A percentile compares a stretch with the other conserved stretches of the same genome.
Conservation (phyloP, 2,113 vertebrate species). For the Microcebus ravelobensis region DNA sequence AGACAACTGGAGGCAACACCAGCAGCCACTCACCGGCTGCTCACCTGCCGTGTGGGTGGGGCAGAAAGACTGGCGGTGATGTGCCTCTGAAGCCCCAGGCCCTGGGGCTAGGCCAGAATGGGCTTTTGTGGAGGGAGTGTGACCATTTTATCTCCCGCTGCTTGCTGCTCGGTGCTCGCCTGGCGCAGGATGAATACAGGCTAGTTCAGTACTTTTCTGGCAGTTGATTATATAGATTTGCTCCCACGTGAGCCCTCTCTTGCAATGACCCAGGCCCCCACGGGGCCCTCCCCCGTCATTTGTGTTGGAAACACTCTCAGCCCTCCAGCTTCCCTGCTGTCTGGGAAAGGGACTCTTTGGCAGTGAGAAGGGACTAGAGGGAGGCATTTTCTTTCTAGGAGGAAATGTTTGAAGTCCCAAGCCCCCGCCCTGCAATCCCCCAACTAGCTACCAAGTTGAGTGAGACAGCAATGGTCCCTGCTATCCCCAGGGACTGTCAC, state of each 20-base stretch:
- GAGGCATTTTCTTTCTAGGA: constrained; percentile 13
- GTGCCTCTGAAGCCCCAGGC: not conserved
- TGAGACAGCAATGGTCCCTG: not conserved
- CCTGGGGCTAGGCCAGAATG: constrained; percentile 4
- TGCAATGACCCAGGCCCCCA: not conserved
- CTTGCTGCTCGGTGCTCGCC: not conserved
- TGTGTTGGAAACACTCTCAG: not conserved
- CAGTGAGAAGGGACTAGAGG: not conserved
- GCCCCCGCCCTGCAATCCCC: not conserved
- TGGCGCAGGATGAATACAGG: not conserved
- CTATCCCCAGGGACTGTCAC: not conserved
- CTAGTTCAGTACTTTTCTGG: constrained; percentile 28
- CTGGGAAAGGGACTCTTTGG: not conserved
- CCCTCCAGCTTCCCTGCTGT: not conserved
- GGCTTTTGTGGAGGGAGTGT: not conserved
- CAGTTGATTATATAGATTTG: constrained; percentile 57
- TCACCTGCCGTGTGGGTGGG: accelerated
- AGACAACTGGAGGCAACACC: not conserved
- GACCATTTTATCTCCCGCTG: not conserved
- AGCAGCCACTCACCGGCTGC: not conserved
- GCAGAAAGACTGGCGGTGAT: not conserved
- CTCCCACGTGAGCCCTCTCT: not conserved
- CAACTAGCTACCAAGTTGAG: not conserved
- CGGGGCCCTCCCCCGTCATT: not conserved
- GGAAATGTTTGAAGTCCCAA: not conserved